Percentiles rank a stretch among this genome's conserved stretches.
These are phyloP conservation scores for Lycorma delicatula DNA, from an alignment of 1,140 invertebrate species.

Conservation along the genomic window DNA sequence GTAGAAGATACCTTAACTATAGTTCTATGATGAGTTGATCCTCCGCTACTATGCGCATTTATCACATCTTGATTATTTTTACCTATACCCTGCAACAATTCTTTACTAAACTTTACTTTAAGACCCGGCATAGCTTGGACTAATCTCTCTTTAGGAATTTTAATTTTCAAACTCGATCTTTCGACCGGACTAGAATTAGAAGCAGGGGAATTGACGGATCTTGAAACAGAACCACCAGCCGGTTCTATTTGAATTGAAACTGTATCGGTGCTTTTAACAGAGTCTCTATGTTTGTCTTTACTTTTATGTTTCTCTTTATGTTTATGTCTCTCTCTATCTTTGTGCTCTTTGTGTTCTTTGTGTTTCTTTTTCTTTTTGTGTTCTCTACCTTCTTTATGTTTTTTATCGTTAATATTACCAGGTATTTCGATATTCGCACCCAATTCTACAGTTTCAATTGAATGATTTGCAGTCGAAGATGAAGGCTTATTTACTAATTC, in stretches of 20 bases:
- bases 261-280: slow-evolving; percentile 17
- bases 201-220: slow-evolving; percentile 29
- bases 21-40: no score
- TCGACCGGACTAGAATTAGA: slow-evolving; percentile 27
- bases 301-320: slow-evolving; percentile 33
- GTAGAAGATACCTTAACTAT: no score
- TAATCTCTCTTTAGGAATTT: slow-evolving; percentile 51
- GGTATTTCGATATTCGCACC: slow-evolving; percentile 6
- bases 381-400: slow-evolving; percentile 57
- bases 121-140: slow-evolving; percentile 24
- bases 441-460: background rate
- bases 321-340: slow-evolving; percentile 34
- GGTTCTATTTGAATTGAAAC: slow-evolving; percentile 52
- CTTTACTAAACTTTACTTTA: slow-evolving; percentile 12
- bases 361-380: slow-evolving; percentile 42
- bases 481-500: slow-evolving; percentile 25
- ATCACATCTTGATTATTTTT: no score
- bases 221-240: slow-evolving; percentile 51
- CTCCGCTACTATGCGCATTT: no score
- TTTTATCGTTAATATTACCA: slow-evolving; percentile 39
- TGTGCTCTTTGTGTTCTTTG: slow-evolving; percentile 39
- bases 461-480: slow-evolving; percentile 1
- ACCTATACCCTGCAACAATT: slow-evolving; percentile 27
- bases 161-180: slow-evolving; percentile 46
- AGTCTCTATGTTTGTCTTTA: slow-evolving; percentile 25